These are phyloP conservation scores for Carettochelys insculpta DNA, from an alignment of 2,113 vertebrate genomes.

Conservation along the genomic window DNA sequence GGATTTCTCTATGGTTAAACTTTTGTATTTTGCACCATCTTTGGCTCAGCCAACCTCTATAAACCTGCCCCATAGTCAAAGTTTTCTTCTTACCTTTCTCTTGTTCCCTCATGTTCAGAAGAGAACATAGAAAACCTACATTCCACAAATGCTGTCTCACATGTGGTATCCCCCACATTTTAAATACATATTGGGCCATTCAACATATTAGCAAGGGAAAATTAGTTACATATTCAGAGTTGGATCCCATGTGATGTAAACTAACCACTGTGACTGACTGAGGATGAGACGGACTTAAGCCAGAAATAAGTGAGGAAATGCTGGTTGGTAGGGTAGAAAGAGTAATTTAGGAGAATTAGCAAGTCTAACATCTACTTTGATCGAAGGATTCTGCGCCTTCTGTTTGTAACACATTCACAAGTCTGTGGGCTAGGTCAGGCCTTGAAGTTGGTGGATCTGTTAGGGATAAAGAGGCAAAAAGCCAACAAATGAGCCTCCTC, in stretches of 20 bases:
- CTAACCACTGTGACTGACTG: neutral
- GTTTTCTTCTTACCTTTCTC: neutral
- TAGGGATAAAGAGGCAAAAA: neutral
- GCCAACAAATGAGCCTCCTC: neutral
- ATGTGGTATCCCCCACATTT: neutral
- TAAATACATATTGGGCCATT: neutral
- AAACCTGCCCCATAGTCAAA: neutral
- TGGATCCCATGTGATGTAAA: neutral
- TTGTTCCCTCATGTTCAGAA: neutral
- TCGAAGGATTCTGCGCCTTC: neutral
- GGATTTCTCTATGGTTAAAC: neutral
- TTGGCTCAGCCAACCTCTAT: neutral
- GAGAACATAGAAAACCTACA: rapidly evolving
- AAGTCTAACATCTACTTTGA: neutral
- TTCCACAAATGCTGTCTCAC: rapidly evolving
- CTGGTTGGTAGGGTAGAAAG: neutral
- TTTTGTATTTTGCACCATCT: neutral
- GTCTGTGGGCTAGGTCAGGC: neutral
- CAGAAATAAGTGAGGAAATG: neutral
- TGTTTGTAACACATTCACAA: neutral
- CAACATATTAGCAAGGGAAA: neutral
- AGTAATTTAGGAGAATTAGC: rapidly evolving
- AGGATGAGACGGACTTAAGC: rapidly evolving
- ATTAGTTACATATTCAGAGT: neutral
- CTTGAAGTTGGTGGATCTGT: neutral